A percentile compares a stretch with the other conserved stretches of the same genome.
Evolutionary conservation across 2,797 vertebrate species (phyloP).

Genomic region (Rhynchonycteris naso): DNA sequence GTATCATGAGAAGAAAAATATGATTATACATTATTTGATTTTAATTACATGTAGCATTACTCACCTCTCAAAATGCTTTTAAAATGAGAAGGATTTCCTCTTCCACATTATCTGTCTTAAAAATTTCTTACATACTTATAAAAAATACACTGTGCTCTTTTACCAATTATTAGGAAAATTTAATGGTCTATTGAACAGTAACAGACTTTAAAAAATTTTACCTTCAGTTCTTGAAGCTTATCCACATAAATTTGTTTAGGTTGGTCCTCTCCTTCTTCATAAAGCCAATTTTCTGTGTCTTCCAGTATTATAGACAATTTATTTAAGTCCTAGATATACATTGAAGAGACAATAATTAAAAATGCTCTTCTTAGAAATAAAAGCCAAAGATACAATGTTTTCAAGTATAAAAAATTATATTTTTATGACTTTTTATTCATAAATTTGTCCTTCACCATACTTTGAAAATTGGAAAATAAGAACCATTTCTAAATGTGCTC

Average conservation of each 20-base stretch:
- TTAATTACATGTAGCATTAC: constrained; percentile 2
- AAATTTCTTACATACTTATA: constrained; percentile 24
- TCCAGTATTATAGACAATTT: constrained; percentile 92
- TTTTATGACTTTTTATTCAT: constrained; percentile 41
- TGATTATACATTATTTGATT: neutral
- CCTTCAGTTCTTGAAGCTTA: constrained; percentile 94
- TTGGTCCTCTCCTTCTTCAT: constrained; percentile 97
- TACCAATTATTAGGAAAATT: constrained; percentile 5
- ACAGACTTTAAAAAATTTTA: constrained; percentile 72
- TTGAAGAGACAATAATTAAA: constrained; percentile 50
- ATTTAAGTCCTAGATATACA: constrained; percentile 89
- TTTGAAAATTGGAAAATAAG: constrained; percentile 22
- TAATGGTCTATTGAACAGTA: constrained; percentile 15
- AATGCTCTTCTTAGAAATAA: constrained; percentile 47
- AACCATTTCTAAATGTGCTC: neutral
- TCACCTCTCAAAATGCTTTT: constrained; percentile 46
- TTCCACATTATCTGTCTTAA: neutral
- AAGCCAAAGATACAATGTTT: neutral
- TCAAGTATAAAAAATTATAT: constrained; percentile 8
- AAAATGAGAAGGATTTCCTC: neutral
- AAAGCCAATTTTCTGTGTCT: constrained; percentile 97
- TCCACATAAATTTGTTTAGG: constrained; percentile 94
- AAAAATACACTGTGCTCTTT: neutral
- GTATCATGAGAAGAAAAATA: neutral
- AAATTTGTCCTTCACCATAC: constrained; percentile 18